Evolutionary conservation across 2,797 vertebrate genomes (phyloP), one percentile per base, ranked within the genome.

Genomic region (Clamator glandarius): DNA sequence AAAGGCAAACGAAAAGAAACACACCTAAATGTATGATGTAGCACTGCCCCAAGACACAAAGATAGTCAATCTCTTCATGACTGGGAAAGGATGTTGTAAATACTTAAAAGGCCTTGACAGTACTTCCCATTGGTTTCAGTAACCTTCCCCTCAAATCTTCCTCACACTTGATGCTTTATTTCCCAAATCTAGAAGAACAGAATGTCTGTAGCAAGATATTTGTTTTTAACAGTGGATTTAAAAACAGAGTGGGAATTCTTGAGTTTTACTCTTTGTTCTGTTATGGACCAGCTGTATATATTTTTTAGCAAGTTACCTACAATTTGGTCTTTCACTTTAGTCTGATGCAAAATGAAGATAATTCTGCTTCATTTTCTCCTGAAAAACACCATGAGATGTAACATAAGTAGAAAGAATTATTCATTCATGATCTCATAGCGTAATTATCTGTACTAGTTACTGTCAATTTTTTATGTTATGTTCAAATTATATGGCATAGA

Each of bases 381-480:
- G 80, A 82, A 81, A 94, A 95, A 77, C 67, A 80, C 36, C 2
- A 2, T 62, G 83, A 76, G 21, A 54, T 82, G 68, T 90, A 95
- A 72, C 81, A 89, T 91, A 95, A 96, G 86, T 89, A 93, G 84
- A 92, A 92, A 76, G 33, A 82, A 82, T 76, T 90, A 90, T 82
- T 96, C 39, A 54, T 87, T 75, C 77, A 51, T 89, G 68, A 95
- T 90, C 84, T 95, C 84, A 94, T 89, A 87, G 79, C 5, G 2
- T 73, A 89, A 95, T 94, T 94, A 76, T 87, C 81, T 95, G 66
- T 87, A 57, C 78, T 82, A 90, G 41, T 74, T 79, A 19, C 86
- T 95, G 92, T 93, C 90, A 94, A 50, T 66, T 90, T 93, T 89
- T 85, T 85, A 63, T 80, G 41, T 91, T 84, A 78, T 50, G 39